Percentiles rank a stretch among this genome's conserved stretches.
Evolutionary conservation across 2,797 vertebrate genomes (phyloP).

Genomic region (Danio jaintianensis): DNA sequence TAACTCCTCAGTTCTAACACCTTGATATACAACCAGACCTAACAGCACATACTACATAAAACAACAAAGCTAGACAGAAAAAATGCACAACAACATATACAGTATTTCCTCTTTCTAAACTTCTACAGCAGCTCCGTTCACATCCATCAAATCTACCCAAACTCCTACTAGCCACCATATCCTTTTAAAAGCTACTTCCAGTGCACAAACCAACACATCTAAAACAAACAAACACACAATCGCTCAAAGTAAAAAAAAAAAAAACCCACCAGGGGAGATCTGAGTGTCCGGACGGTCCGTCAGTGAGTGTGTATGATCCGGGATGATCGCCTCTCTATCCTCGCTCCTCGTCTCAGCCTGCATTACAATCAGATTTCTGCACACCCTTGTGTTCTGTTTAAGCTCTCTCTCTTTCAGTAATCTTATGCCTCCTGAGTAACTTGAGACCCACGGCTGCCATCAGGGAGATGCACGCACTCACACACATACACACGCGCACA

Average conservation of each 20-base stretch:
- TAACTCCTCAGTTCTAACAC: neutral
- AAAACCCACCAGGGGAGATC: slow-evolving; percentile 46
- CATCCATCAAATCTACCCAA: neutral
- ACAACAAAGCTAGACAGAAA: neutral
- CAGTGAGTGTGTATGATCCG: slow-evolving; percentile 33
- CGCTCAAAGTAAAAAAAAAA: neutral
- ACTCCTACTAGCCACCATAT: neutral
- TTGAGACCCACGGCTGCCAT: slow-evolving; percentile 70
- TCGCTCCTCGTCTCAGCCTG: slow-evolving; percentile 67
- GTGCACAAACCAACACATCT: neutral
- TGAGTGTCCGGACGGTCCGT: slow-evolving; percentile 27
- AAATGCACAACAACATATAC: neutral
- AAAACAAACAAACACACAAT: slow-evolving; percentile 4
- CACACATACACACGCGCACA: slow-evolving; percentile 7
- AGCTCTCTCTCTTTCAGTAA: slow-evolving; percentile 80
- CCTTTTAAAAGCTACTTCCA: neutral
- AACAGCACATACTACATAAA: neutral
- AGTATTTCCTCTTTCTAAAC: neutral
- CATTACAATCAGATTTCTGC: slow-evolving; percentile 77
- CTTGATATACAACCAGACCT: neutral
- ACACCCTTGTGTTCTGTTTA: slow-evolving; percentile 78
- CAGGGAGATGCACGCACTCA: slow-evolving; percentile 55
- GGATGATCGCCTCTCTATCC: slow-evolving; percentile 25
- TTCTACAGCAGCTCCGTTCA: neutral
- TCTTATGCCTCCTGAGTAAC: slow-evolving; percentile 79